Percentiles rank a stretch among this genome's conserved stretches.
Evolutionary conservation across 2,888 invertebrate genomes (phyloP).

Genomic region (Hydrotaea diabolus): DNA sequence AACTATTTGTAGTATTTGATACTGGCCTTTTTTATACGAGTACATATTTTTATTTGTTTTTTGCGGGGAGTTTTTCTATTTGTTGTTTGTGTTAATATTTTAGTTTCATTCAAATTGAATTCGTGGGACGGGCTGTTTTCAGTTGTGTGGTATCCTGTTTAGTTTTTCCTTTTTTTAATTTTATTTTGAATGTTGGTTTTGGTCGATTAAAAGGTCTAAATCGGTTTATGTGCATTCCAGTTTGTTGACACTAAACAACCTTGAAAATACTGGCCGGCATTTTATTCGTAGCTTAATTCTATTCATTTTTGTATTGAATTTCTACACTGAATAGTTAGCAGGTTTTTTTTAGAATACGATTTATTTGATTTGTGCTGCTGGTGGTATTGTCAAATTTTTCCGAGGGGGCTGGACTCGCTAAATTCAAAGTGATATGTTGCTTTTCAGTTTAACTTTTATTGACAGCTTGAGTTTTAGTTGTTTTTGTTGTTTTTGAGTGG

Average conservation of each 20-base stretch:
- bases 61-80: not conserved
- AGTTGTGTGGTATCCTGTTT: not conserved
- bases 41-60: no score
- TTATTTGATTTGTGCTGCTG: not conserved
- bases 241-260: conserved; percentile 56
- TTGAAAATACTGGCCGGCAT: conserved; percentile 43
- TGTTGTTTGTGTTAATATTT: conserved; percentile 42
- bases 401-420: not conserved
- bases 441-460: conserved; percentile 26
- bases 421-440: conserved; percentile 33
- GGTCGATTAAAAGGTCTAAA: not conserved
- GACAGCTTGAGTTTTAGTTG: conserved; percentile 25
- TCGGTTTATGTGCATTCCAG: conserved; percentile 23
- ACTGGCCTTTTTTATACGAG: conserved; percentile 36
- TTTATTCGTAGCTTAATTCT: not conserved
- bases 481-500: not conserved
- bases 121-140: not conserved
- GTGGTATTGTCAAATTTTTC: conserved; percentile 43
- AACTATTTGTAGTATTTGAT: conserved; percentile 52
- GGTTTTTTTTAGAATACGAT: conserved; percentile 22
- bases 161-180: conserved; percentile 25
- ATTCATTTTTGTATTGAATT: conserved; percentile 35
- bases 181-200: conserved; percentile 34
- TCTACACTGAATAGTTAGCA: conserved; percentile 40
- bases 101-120: not conserved